A percentile compares a stretch with the other conserved stretches of the same genome.
Conservation (phyloP, 2,113 vertebrate species). For the Vidua chalybeata region DNA sequence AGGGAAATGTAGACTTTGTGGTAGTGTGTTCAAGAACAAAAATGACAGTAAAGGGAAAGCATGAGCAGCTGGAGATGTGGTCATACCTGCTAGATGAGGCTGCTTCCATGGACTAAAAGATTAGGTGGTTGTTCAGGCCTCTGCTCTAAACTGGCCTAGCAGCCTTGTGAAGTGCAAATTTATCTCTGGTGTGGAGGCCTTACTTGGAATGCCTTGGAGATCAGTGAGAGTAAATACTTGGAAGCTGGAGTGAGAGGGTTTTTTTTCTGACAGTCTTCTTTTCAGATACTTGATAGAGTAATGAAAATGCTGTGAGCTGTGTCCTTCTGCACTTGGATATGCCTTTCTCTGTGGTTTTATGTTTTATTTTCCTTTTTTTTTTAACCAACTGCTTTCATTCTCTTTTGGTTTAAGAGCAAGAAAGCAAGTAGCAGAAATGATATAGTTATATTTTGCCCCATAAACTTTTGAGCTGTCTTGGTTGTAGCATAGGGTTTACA, state of each 20-base stretch:
- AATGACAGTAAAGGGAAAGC: neutral
- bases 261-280: accelerated
- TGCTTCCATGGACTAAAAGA: neutral
- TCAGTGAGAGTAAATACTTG: neutral
- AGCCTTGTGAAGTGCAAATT: neutral
- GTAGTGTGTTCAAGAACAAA: neutral
- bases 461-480: neutral
- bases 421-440: neutral
- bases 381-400: neutral
- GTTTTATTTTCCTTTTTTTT: neutral
- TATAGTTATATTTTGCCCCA: accelerated
- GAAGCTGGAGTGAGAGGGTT: neutral
- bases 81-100: neutral
- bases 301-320: neutral
- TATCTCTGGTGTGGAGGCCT: neutral
- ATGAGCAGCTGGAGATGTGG: neutral
- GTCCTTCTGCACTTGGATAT: neutral
- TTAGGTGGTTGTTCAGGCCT: neutral
- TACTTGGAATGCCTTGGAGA: neutral
- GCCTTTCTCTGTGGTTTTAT: neutral
- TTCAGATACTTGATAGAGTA: neutral
- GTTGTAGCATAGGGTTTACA: neutral
- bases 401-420: neutral
- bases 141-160: neutral
- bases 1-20: neutral